Evolutionary conservation across 2,888 invertebrate species (phyloP).

Genomic region (Spialia ferax): DNA sequence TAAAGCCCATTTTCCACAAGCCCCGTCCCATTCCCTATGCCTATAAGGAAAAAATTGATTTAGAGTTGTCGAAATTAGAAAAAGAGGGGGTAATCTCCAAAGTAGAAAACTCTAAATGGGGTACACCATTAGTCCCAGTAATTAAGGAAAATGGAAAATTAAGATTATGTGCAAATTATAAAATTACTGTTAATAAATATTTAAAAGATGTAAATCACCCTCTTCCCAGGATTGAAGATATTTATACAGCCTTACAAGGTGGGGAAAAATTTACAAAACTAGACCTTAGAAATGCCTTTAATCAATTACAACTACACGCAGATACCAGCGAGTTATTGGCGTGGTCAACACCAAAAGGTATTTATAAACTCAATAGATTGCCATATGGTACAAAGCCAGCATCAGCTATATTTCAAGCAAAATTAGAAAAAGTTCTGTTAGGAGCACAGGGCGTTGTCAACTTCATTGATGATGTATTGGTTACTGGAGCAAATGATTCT

Average conservation of each 20-base stretch:
- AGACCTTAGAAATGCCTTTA: slow-evolving; percentile 4
- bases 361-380: slow-evolving; percentile 40
- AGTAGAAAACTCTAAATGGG: slow-evolving; percentile 10
- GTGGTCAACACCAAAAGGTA: slow-evolving; percentile 12
- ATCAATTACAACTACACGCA: neutral
- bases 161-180: slow-evolving; percentile 12
- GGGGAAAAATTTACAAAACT: neutral
- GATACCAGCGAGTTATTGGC: neutral
- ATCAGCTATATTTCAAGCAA: slow-evolving; percentile 41
- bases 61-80: neutral
- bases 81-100: slow-evolving; percentile 6
- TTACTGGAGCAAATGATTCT: slow-evolving; percentile 40
- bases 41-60: slow-evolving; percentile 8
- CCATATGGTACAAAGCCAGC: slow-evolving; percentile 51
- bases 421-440: slow-evolving; percentile 4
- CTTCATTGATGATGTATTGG: slow-evolving; percentile 48
- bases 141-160: slow-evolving; percentile 11
- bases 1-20: slow-evolving; percentile 13
- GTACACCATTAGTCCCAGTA: slow-evolving; percentile 14
- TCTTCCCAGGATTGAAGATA: slow-evolving; percentile 6
- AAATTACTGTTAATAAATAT: slow-evolving; percentile 14
- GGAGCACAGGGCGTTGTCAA: slow-evolving; percentile 27
- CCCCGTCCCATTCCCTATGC: slow-evolving; percentile 5
- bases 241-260: slow-evolving; percentile 10
- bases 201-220: slow-evolving; percentile 17